phyloP scores from a whole-genome alignment of 2,113 vertebrate genomes.

The Corydoras maculifer region DNA sequence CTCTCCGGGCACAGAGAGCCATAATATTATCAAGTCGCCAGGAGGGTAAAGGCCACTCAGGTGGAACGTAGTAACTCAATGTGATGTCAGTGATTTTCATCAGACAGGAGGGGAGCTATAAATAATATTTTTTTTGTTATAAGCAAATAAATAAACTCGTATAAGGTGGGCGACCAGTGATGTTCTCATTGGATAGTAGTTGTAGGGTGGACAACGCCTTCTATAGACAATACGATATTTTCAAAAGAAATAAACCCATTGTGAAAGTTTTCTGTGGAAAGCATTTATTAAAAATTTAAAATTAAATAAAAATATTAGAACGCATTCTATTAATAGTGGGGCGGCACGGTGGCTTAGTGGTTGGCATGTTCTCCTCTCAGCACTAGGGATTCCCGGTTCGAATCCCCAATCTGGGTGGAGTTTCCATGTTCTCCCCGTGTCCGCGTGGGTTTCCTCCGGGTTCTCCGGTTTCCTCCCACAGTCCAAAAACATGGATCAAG shows the following conservation, averaged over 20 bases:
- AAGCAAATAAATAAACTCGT: slow-evolving; percentile 38
- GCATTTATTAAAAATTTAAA: too few relatives aligned
- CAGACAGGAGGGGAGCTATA: slow-evolving; percentile 30
- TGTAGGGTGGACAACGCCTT: slow-evolving; percentile 27
- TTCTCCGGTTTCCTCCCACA: too few relatives aligned
- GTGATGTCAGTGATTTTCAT: slow-evolving; percentile 31
- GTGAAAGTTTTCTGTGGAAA: slow-evolving; percentile 9
- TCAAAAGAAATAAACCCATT: background rate
- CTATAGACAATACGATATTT: slow-evolving; percentile 3
- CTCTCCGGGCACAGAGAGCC: slow-evolving; percentile 28
- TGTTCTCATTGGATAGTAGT: slow-evolving; percentile 30
- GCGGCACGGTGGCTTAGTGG: too few relatives aligned
- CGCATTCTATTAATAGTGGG: too few relatives aligned
- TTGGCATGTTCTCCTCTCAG: too few relatives aligned
- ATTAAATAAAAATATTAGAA: too few relatives aligned
- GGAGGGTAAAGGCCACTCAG: slow-evolving; percentile 29
- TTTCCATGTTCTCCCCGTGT: too few relatives aligned
- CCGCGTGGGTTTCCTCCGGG: too few relatives aligned
- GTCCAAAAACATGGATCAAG: too few relatives aligned
- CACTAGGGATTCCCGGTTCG: too few relatives aligned
- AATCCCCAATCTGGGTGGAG: too few relatives aligned
- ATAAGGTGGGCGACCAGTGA: slow-evolving; percentile 37
- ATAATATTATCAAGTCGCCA: slow-evolving; percentile 30
- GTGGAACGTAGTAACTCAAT: slow-evolving; percentile 44
- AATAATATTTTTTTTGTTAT: slow-evolving; percentile 40